Conservation (phyloP, 2,888 invertebrate species). For the Cerceris rybyensis region DNA sequence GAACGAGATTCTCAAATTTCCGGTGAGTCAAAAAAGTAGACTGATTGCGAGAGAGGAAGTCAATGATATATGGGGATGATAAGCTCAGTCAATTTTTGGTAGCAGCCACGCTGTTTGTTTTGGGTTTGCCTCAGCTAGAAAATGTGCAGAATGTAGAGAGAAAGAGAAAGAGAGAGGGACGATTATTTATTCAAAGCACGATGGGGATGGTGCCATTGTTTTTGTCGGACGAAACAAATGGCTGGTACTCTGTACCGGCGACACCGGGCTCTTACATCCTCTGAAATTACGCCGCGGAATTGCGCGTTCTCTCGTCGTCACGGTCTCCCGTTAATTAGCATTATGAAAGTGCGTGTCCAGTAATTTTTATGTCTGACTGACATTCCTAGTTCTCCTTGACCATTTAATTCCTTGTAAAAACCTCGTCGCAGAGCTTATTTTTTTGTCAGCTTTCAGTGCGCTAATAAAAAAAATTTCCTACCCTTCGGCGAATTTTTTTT, state of each 20-base stretch:
- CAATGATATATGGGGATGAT: too few relatives aligned
- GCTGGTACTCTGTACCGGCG: conserved; percentile 21
- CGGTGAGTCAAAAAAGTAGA: too few relatives aligned
- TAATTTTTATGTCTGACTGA: neutral
- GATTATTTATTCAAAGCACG: conserved; percentile 60
- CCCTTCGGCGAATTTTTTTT: too few relatives aligned
- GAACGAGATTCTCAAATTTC: too few relatives aligned
- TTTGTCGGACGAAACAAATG: conserved; percentile 51
- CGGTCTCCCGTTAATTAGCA: conserved; percentile 35
- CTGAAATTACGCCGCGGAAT: conserved; percentile 47
- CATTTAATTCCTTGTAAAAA: neutral
- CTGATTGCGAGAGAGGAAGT: too few relatives aligned
- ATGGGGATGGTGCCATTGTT: conserved; percentile 47
- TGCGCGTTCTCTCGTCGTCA: conserved; percentile 22
- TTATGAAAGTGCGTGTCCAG: conserved; percentile 9
- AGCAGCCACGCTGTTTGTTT: too few relatives aligned
- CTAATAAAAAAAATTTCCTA: too few relatives aligned
- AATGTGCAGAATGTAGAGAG: too few relatives aligned
- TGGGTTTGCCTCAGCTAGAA: too few relatives aligned
- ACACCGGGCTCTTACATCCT: conserved; percentile 31
- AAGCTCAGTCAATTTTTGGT: too few relatives aligned
- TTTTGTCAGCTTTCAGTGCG: too few relatives aligned
- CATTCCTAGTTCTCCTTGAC: neutral
- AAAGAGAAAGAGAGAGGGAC: neutral
- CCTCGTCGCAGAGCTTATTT: too few relatives aligned